A percentile compares a stretch with the other conserved stretches of the same genome.
These are phyloP conservation scores for Pseudoips prasinana DNA, from an alignment of 2,888 invertebrate species.

Conservation along the genomic window DNA sequence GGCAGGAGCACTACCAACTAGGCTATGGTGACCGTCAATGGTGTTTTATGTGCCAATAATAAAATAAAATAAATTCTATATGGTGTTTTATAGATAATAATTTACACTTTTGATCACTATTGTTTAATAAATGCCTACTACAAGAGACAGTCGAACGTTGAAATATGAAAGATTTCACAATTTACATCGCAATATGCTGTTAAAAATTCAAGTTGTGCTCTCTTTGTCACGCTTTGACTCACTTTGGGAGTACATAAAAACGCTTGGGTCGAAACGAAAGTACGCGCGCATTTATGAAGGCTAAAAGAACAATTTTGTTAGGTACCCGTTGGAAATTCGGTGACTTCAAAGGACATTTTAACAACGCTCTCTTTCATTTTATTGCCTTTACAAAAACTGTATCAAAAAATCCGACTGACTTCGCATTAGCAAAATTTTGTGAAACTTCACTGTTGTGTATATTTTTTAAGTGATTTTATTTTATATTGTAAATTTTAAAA, in stretches of 20 bases:
- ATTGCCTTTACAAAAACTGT: constrained; percentile 61
- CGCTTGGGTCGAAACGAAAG: constrained; percentile 57
- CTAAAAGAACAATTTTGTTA: constrained; percentile 78
- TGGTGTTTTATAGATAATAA: no score
- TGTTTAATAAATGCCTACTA: no score
- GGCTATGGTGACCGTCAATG: no score
- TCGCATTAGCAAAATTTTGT: constrained; percentile 26
- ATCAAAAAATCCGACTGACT: constrained; percentile 43
- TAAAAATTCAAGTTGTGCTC: constrained; percentile 47
- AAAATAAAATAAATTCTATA: no score
- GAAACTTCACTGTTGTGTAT: no score
- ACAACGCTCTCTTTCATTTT: constrained; percentile 65
- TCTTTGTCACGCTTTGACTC: constrained; percentile 65
- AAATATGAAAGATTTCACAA: constrained; percentile 1
- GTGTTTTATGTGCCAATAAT: no score
- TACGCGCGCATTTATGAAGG: constrained; percentile 68
- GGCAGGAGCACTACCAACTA: no score
- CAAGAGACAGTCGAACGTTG: not conserved
- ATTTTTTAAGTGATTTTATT: no score
- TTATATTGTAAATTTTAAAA: no score
- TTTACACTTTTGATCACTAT: no score
- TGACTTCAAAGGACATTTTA: constrained; percentile 76
- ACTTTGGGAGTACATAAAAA: constrained; percentile 56
- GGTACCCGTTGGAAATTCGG: constrained; percentile 71
- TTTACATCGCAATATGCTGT: constrained; percentile 40